Evolutionary conservation across 2,888 invertebrate genomes (phyloP).

Genomic region (Cheilosia vernalis): DNA sequence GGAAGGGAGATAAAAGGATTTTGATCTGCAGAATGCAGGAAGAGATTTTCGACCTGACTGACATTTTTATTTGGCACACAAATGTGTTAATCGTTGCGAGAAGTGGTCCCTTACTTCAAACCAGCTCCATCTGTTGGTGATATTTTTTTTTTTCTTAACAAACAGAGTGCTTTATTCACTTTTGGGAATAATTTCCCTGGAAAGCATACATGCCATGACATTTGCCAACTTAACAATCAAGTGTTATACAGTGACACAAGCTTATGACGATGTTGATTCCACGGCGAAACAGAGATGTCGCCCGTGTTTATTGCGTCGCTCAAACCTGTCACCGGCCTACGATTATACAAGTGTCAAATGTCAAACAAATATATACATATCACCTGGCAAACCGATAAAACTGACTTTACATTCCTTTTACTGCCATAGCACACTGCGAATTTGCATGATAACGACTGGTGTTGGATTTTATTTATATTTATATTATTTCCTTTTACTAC

Average conservation of each 20-base stretch:
- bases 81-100: conserved; percentile 54
- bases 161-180: too few species aligned
- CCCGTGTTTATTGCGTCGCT: neutral
- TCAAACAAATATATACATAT: conserved; percentile 18
- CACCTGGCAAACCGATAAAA: conserved; percentile 10
- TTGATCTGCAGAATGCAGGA: conserved; percentile 61
- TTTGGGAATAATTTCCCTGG: too few species aligned
- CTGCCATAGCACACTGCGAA: conserved; percentile 24
- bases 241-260: too few species aligned
- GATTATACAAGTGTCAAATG: conserved; percentile 11
- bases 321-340: neutral
- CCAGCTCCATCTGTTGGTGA: too few species aligned
- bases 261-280: neutral
- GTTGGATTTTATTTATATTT: conserved; percentile 46
- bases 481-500: conserved; percentile 25
- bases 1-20: conserved; percentile 68
- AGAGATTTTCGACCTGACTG: conserved; percentile 54
- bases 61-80: conserved; percentile 63
- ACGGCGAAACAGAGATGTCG: neutral
- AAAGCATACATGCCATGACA: too few species aligned
- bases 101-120: neutral
- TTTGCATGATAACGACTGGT: conserved; percentile 36
- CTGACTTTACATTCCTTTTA: conserved; percentile 36
- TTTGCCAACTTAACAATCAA: neutral
- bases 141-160: too few species aligned